phyloP scores from a whole-genome alignment of 64 coral and sea anemone genomes.

The Pocillopora damicornis region DNA sequence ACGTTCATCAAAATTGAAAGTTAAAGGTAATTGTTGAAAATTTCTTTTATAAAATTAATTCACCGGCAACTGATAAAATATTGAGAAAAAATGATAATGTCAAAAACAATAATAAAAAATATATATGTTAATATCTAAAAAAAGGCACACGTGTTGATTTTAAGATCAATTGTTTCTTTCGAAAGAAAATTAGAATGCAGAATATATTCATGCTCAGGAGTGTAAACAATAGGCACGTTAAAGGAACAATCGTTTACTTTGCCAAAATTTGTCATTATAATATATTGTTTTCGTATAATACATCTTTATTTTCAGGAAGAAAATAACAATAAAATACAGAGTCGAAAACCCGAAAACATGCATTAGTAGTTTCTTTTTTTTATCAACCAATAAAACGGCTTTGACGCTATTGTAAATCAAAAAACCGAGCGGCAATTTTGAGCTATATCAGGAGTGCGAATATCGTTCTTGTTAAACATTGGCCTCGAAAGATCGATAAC shows the following conservation, averaged over 20 bases:
- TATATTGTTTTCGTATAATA: background rate
- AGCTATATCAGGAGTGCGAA: background rate
- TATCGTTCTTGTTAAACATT: background rate
- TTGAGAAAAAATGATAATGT: too few species aligned
- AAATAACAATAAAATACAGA: background rate
- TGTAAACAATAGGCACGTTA: background rate
- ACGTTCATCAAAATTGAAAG: too few species aligned
- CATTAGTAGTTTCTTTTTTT: background rate
- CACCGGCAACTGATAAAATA: too few species aligned
- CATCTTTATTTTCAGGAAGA: background rate
- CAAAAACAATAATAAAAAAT: too few species aligned
- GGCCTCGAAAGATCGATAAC: slow-evolving; percentile 51
- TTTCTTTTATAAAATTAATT: too few species aligned
- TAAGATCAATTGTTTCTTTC: background rate
- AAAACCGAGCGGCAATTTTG: background rate
- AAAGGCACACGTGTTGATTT: too few species aligned
- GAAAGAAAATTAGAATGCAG: background rate
- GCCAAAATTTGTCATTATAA: background rate
- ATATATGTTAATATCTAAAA: too few species aligned
- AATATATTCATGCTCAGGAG: background rate
- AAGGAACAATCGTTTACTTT: background rate
- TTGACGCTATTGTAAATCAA: background rate
- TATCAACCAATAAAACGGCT: background rate
- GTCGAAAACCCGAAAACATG: background rate
- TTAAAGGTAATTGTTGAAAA: too few species aligned